These are phyloP conservation scores for Poecilus cupreus DNA, from an alignment of 2,888 invertebrate genomes.

Conservation along the genomic window DNA sequence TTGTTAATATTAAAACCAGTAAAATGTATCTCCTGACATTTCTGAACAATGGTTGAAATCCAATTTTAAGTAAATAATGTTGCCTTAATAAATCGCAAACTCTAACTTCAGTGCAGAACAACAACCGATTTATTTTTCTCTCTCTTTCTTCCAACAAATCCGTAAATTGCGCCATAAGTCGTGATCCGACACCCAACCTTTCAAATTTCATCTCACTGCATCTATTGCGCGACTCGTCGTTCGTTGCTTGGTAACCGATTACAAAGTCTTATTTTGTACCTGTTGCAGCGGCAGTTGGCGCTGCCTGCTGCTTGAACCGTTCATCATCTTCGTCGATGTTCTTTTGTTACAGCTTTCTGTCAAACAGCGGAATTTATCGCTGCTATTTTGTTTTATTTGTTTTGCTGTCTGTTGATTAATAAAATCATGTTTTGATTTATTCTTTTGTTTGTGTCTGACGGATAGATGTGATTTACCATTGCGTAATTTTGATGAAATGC, in stretches of 20 bases:
- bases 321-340: constrained; percentile 27
- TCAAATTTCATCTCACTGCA: not conserved
- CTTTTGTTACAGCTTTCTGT: constrained; percentile 30
- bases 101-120: no score
- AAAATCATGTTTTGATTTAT: constrained; percentile 32
- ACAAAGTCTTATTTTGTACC: constrained; percentile 9
- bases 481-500: not conserved
- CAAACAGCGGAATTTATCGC: constrained; percentile 32
- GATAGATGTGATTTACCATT: constrained; percentile 29
- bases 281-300: constrained; percentile 9
- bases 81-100: no score
- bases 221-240: not conserved
- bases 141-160: no score
- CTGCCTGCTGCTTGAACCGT: constrained; percentile 5
- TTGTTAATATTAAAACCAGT: no score
- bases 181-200: not conserved
- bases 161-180: not conserved
- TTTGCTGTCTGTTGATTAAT: constrained; percentile 27
- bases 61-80: no score
- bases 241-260: constrained; percentile 6
- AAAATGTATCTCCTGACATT: no score
- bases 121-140: no score
- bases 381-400: constrained; percentile 19
- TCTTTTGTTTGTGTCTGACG: constrained; percentile 33
- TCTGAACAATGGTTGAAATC: no score